Conservation (phyloP, 2,797 vertebrate genomes). For the Paguma larvata region DNA sequence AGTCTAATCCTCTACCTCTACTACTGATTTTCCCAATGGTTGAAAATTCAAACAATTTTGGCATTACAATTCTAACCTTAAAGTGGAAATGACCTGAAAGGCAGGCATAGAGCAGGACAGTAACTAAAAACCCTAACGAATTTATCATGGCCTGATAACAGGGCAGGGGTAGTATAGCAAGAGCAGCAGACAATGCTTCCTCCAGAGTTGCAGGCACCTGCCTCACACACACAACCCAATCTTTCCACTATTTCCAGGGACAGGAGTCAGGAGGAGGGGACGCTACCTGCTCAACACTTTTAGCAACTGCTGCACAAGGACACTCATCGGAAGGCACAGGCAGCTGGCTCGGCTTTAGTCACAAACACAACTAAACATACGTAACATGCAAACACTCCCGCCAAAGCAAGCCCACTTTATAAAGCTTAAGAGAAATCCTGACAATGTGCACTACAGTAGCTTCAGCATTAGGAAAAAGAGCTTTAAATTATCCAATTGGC, state of each 20-base stretch:
- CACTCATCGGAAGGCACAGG: neutral
- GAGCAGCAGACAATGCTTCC: neutral
- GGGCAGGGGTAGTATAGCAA: neutral
- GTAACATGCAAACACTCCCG: neutral
- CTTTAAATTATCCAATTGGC: neutral
- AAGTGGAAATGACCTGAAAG: neutral
- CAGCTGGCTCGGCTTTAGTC: neutral
- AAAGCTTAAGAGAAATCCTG: neutral
- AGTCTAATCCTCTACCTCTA: slow-evolving; percentile 19
- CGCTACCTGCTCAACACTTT: neutral
- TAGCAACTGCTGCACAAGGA: neutral
- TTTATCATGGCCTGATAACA: neutral
- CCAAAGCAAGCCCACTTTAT: neutral
- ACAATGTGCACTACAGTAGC: neutral
- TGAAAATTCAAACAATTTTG: neutral
- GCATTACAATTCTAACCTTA: neutral
- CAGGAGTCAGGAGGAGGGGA: neutral
- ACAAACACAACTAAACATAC: neutral
- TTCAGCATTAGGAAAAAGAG: neutral
- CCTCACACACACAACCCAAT: neutral
- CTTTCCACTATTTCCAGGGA: neutral
- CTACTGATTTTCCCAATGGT: neutral
- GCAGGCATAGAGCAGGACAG: neutral
- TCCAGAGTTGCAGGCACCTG: neutral
- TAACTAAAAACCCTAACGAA: neutral